phyloP scores from a whole-genome alignment of 1,140 invertebrate genomes.

The Delia radicum region DNA sequence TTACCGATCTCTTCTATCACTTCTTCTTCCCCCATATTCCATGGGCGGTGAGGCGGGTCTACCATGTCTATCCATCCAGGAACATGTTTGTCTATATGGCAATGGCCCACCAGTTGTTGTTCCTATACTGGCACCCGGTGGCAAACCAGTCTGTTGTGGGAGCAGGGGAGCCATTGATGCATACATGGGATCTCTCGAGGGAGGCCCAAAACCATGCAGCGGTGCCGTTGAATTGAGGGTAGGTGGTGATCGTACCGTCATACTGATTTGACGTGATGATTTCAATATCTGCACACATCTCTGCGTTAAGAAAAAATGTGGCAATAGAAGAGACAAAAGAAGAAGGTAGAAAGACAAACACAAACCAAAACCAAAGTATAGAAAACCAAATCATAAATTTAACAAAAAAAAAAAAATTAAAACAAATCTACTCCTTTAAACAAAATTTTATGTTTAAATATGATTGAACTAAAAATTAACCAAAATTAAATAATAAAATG shows the following conservation, averaged over 20 bases:
- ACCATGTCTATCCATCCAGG: conserved; percentile 89
- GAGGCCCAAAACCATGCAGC: conserved; percentile 56
- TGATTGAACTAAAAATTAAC: too few species aligned
- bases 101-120: conserved; percentile 58
- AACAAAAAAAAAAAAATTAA: not conserved
- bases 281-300: conserved; percentile 77
- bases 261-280: conserved; percentile 79
- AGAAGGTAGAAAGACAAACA: conserved; percentile 40
- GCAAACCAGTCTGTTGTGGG: conserved; percentile 49
- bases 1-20: conserved; percentile 52
- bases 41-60: conserved; percentile 82
- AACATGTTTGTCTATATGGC: conserved; percentile 74
- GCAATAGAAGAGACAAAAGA: conserved; percentile 56
- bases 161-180: conserved; percentile 54
- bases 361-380: conserved; percentile 22
- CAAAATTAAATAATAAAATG: not conserved
- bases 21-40: conserved; percentile 56
- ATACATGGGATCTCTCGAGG: conserved; percentile 54
- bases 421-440: not conserved
- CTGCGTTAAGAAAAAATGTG: conserved; percentile 57
- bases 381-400: conserved; percentile 29
- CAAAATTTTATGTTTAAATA: too few species aligned
- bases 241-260: conserved; percentile 77
- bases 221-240: conserved; percentile 54
- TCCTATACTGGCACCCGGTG: conserved; percentile 41